Conservation (phyloP, 2,113 vertebrate genomes). For the Clupea harengus region DNA sequence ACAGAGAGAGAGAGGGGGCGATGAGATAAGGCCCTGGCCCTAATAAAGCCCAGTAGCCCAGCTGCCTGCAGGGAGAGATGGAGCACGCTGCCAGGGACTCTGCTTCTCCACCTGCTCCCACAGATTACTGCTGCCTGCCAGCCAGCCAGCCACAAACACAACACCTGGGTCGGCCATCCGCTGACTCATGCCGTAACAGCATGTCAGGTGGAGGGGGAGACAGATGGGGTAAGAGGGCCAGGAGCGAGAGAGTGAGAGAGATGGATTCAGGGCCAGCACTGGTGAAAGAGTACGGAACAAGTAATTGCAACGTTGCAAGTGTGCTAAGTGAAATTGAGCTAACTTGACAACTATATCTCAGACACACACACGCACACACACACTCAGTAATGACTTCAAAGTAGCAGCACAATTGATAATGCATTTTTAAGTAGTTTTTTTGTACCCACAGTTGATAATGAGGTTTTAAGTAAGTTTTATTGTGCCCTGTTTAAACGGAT, state of each 20-base stretch:
- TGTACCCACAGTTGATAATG: neutral
- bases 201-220: neutral
- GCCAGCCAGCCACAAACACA: conserved; percentile 8
- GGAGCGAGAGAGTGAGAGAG: neutral
- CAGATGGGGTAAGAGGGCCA: neutral
- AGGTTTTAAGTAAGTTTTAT: neutral
- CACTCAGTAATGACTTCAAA: neutral
- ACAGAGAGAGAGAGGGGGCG: neutral
- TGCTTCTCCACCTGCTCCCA: neutral
- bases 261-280: neutral
- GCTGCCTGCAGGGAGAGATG: neutral
- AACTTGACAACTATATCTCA: neutral
- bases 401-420: neutral
- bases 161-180: conserved; percentile 2
- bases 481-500: neutral
- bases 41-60: neutral
- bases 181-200: neutral
- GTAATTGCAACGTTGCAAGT: neutral
- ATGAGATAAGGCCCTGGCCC: neutral
- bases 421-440: neutral
- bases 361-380: neutral
- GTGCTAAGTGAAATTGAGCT: neutral
- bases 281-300: neutral
- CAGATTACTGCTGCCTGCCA: conserved; percentile 1
- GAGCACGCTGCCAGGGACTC: conserved; percentile 2